Conservation (phyloP, 2,888 invertebrate genomes). For the Gordius sp. region DNA sequence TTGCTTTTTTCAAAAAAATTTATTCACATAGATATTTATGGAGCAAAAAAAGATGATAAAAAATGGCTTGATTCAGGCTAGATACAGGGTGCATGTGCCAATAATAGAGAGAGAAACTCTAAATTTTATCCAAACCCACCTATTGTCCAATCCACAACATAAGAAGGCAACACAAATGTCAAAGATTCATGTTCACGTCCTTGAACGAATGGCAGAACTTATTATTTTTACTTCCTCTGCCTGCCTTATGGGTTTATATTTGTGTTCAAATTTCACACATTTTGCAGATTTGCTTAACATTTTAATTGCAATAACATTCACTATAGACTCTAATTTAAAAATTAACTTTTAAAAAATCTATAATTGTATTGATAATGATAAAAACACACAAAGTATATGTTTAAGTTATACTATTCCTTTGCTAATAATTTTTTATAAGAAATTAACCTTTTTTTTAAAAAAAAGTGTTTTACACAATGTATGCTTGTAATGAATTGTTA, state of each 20-base stretch:
- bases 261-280: no score
- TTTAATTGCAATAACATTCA: no score
- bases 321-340: no score
- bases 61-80: conserved; percentile 25
- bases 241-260: conserved; percentile 24
- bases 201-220: conserved; percentile 25
- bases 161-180: no score
- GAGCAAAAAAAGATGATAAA: conserved; percentile 27
- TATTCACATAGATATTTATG: conserved; percentile 23
- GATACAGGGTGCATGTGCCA: conserved; percentile 24
- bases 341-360: no score
- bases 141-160: background rate
- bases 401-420: no score
- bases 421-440: no score
- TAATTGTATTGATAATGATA: no score
- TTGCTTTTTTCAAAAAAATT: conserved; percentile 12
- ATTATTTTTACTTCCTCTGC: conserved; percentile 26
- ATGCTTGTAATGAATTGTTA: background rate
- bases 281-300: no score
- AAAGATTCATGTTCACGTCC: conserved; percentile 20
- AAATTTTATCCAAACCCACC: conserved; percentile 22
- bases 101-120: conserved; percentile 24
- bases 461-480: background rate
- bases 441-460: no score
- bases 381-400: no score